These are phyloP conservation scores for Clarias gariepinus DNA, from an alignment of 2,113 vertebrate genomes.

Conservation along the genomic window DNA sequence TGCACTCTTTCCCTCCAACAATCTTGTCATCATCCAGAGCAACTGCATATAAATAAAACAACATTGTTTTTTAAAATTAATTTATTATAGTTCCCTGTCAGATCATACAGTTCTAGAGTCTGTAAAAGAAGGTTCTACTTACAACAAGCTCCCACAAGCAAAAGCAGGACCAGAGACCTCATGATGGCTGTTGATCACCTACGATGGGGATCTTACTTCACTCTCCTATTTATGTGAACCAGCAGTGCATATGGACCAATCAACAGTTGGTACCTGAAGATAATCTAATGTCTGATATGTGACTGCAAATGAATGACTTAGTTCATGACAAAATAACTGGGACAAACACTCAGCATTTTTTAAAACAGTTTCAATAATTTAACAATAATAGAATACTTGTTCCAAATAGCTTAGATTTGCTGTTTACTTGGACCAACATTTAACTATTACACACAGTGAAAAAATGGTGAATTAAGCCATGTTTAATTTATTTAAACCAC, in stretches of 20 bases:
- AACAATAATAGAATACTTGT: background rate
- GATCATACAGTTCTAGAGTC: background rate
- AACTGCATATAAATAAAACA: slow-evolving; percentile 24
- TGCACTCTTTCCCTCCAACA: slow-evolving; percentile 69
- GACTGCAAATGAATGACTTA: slow-evolving; percentile 42
- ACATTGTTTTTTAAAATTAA: background rate
- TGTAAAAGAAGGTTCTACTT: slow-evolving; percentile 39
- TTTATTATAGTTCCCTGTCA: background rate
- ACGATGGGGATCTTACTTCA: background rate
- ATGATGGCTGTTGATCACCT: slow-evolving; percentile 60
- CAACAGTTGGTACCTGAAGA: background rate
- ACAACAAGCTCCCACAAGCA: slow-evolving; percentile 73
- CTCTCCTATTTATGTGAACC: slow-evolving; percentile 21
- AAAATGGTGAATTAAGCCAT: too few relatives aligned
- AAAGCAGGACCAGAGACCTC: slow-evolving; percentile 70
- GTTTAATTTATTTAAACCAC: background rate
- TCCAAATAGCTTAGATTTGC: background rate
- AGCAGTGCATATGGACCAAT: background rate
- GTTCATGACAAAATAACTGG: background rate
- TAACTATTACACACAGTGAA: background rate
- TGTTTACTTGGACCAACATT: background rate
- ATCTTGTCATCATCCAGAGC: slow-evolving; percentile 69
- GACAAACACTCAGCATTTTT: background rate
- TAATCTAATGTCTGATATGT: slow-evolving; percentile 30
- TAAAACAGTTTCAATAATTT: too few relatives aligned